phyloP scores from a whole-genome alignment of 2,888 invertebrate genomes.

The Leucophora obtusa region DNA sequence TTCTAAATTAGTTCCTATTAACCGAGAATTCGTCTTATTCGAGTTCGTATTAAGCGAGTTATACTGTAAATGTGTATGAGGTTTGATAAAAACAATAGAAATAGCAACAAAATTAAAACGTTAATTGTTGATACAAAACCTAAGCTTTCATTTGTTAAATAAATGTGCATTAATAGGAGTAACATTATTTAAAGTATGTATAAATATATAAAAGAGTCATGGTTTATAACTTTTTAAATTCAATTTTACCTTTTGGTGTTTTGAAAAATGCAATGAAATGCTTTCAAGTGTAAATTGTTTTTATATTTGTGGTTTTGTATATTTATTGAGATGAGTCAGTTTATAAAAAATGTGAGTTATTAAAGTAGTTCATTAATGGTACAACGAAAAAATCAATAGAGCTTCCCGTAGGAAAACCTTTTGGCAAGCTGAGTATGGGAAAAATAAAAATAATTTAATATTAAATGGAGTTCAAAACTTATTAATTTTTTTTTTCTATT shows the following conservation, averaged over 20 bases:
- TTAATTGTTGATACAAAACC: constrained; percentile 33
- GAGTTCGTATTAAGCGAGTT: too few species aligned
- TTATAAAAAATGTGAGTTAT: constrained; percentile 6
- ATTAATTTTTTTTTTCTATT: too few species aligned
- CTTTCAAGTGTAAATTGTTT: constrained; percentile 62
- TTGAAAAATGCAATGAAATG: constrained; percentile 45
- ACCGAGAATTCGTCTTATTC: too few species aligned
- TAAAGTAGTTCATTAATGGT: background rate
- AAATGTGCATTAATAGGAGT: constrained; percentile 22
- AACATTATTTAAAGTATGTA: constrained; percentile 22
- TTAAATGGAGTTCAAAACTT: too few species aligned
- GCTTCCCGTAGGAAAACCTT: too few species aligned
- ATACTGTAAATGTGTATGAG: background rate
- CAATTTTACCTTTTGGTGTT: constrained; percentile 10
- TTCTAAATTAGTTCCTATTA: too few species aligned
- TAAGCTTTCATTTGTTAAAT: constrained; percentile 52
- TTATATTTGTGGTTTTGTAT: constrained; percentile 22
- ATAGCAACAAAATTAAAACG: constrained; percentile 13
- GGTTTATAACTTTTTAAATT: constrained; percentile 45
- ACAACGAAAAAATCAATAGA: too few species aligned
- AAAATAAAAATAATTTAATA: too few species aligned
- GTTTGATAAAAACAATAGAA: background rate
- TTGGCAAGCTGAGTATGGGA: too few species aligned
- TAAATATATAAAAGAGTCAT: constrained; percentile 46
- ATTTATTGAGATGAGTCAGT: constrained; percentile 26